A percentile compares a stretch with the other conserved stretches of the same genome.
Conservation (phyloP, 2,888 invertebrate species). For the Drepanosiphum platanoidis region DNA sequence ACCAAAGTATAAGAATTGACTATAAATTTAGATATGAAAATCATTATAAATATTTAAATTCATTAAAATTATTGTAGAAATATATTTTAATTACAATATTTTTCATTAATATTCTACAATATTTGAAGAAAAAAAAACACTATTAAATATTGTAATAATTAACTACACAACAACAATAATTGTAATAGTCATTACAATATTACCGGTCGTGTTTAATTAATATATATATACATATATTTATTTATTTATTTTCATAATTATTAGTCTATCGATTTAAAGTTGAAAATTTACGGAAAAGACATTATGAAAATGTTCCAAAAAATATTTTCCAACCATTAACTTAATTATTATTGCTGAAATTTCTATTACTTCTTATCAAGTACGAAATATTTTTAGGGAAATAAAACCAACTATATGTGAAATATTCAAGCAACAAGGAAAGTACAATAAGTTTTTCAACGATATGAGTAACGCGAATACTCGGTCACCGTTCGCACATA, state of each 20-base stretch:
- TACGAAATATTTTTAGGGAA: background rate
- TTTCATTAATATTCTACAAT: background rate
- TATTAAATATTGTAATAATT: background rate
- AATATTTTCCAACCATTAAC: background rate
- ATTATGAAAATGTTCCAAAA: background rate
- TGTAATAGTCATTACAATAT: background rate
- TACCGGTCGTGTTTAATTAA: background rate
- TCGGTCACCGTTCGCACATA: background rate
- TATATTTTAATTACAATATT: background rate
- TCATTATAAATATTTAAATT: background rate
- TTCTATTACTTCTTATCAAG: background rate
- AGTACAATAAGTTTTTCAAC: background rate
- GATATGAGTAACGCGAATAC: background rate
- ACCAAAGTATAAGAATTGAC: background rate
- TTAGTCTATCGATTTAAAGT: background rate
- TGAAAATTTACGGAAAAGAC: background rate
- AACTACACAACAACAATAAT: background rate
- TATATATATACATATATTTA: no score
- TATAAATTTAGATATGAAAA: background rate
- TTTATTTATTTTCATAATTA: background rate
- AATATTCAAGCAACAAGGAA: background rate
- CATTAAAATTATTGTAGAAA: background rate
- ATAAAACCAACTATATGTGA: background rate
- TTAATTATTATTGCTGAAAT: background rate
- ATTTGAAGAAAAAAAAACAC: no score